Conservation (phyloP, 2,888 invertebrate genomes). For the Andrena bucephala region DNA sequence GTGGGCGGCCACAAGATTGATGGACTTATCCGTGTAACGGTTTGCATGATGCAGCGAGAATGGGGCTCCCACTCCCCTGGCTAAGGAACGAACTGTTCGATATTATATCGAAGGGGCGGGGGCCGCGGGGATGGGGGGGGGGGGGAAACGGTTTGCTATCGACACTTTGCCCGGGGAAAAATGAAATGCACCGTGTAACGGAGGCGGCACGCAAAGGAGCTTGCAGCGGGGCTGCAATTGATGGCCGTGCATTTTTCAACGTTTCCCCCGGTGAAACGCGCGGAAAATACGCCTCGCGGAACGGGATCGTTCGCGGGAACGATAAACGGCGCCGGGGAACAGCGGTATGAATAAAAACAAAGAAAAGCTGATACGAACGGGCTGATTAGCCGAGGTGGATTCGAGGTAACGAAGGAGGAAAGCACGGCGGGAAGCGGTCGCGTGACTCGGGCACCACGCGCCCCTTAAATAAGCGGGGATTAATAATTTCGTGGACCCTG, state of each 20-base stretch:
- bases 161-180: constrained; percentile 48
- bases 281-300: neutral
- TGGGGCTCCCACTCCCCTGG: neutral
- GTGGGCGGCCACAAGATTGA: constrained; percentile 41
- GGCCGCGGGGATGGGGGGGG: no score
- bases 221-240: constrained; percentile 19
- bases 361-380: neutral
- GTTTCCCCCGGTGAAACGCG: neutral
- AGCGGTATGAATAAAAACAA: neutral
- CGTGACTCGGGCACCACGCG: constrained; percentile 17
- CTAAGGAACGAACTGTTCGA: constrained; percentile 29
- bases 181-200: constrained; percentile 35
- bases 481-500: constrained; percentile 35
- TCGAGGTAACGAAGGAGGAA: constrained; percentile 2
- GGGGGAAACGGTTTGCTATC: constrained; percentile 40
- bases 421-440: neutral
- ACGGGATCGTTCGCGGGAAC: neutral
- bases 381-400: constrained; percentile 4
- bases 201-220: constrained; percentile 32
- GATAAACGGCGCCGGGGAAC: neutral
- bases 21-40: constrained; percentile 55
- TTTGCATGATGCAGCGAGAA: constrained; percentile 54
- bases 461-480: constrained; percentile 30
- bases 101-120: constrained; percentile 13
- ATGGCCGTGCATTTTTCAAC: constrained; percentile 44